These are phyloP conservation scores for Xyrichtys novacula DNA, from an alignment of 2,797 vertebrate genomes.

Conservation along the genomic window DNA sequence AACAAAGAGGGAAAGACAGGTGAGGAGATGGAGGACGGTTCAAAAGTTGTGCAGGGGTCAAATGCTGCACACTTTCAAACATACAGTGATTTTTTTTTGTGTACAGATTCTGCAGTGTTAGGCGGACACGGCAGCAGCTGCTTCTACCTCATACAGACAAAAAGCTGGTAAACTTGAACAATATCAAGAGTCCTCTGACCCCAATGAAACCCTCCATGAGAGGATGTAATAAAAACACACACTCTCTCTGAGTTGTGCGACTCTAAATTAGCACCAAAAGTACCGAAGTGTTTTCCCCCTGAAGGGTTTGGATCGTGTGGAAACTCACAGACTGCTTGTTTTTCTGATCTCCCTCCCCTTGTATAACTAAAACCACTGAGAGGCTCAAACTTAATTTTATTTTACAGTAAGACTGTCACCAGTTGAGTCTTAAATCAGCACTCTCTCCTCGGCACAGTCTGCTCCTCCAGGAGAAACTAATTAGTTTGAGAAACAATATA, in stretches of 20 bases:
- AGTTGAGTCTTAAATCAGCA: slow-evolving; percentile 31
- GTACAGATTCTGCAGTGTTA: too few species aligned
- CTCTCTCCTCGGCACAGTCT: slow-evolving; percentile 25
- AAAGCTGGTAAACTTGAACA: slow-evolving; percentile 35
- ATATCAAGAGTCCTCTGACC: slow-evolving; percentile 22
- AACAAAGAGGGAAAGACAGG: too few species aligned
- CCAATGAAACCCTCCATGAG: slow-evolving; percentile 57
- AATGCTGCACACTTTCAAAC: not conserved
- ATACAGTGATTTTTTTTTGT: too few species aligned
- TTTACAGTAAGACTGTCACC: slow-evolving; percentile 13
- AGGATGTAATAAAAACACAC: slow-evolving; percentile 54
- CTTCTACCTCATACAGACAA: slow-evolving; percentile 25
- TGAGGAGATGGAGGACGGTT: too few species aligned
- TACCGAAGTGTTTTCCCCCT: slow-evolving; percentile 6
- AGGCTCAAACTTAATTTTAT: slow-evolving; percentile 11
- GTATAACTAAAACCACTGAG: slow-evolving; percentile 30
- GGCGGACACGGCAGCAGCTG: too few species aligned
- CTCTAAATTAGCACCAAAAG: slow-evolving; percentile 42
- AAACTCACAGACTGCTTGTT: slow-evolving; percentile 30
- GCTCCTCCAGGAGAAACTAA: slow-evolving; percentile 35
- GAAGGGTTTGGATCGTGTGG: slow-evolving; percentile 13
- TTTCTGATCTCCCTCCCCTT: slow-evolving; percentile 26
- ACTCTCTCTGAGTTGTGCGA: slow-evolving; percentile 29
- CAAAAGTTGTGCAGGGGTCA: too few species aligned
- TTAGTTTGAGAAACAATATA: slow-evolving; percentile 49